phyloP scores from a whole-genome alignment of 2,797 vertebrate genomes.

The Pangasius macronema region DNA sequence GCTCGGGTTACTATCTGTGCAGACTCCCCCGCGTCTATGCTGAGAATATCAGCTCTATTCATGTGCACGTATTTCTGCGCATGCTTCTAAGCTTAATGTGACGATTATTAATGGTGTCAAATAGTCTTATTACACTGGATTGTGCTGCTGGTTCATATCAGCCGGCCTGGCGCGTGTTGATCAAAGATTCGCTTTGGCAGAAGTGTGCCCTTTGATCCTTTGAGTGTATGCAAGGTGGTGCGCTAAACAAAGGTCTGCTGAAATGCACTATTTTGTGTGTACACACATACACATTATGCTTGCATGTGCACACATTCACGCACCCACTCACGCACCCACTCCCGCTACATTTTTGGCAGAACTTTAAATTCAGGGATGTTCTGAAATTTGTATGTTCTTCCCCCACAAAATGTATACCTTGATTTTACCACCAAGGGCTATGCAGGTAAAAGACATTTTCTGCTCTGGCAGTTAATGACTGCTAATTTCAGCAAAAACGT shows the following conservation, averaged over 20 bases:
- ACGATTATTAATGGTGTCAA: neutral
- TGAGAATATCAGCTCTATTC: neutral
- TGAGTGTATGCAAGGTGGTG: slow-evolving; percentile 17
- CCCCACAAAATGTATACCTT: neutral
- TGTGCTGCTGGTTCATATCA: neutral
- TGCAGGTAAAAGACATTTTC: neutral
- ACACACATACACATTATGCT: neutral
- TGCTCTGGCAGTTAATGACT: neutral
- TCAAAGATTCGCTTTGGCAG: slow-evolving; percentile 31
- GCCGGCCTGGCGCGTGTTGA: slow-evolving; percentile 15
- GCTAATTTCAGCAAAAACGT: neutral
- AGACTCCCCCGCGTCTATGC: neutral
- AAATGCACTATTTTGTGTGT: slow-evolving; percentile 14
- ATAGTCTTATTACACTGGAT: neutral
- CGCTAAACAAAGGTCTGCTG: slow-evolving; percentile 34
- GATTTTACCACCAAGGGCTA: neutral
- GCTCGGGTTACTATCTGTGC: neutral
- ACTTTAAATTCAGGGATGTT: neutral
- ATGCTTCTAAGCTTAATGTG: neutral
- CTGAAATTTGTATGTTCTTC: neutral
- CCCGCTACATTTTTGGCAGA: neutral
- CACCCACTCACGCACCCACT: no score
- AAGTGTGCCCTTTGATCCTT: slow-evolving; percentile 33
- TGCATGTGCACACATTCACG: neutral
- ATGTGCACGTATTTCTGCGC: neutral